Evolutionary conservation across 2,797 vertebrate genomes (phyloP).

Genomic region (Cyprinella venusta): DNA sequence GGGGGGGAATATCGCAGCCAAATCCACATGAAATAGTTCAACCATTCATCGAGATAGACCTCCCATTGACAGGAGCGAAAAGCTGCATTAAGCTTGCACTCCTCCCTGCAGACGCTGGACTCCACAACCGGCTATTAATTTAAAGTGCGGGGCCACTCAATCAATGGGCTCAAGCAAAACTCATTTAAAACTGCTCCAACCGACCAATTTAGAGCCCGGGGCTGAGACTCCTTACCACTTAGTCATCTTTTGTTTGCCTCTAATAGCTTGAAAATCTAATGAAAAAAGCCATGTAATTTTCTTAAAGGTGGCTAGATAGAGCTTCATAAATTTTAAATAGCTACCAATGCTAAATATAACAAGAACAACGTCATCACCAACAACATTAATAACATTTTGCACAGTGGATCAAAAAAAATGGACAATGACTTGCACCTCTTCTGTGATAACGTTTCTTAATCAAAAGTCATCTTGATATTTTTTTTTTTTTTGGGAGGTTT

Average conservation of each 20-base stretch:
- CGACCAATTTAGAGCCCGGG: conserved; percentile 52
- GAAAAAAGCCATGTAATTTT: conserved; percentile 9
- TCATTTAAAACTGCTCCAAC: conserved; percentile 64
- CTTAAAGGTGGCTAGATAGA: neutral
- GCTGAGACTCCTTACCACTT: conserved; percentile 51
- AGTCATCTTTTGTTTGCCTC: conserved; percentile 45
- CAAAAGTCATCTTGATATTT: neutral
- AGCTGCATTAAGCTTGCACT: conserved; percentile 72
- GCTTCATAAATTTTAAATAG: neutral
- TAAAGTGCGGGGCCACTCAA: conserved; percentile 66
- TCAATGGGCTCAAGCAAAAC: conserved; percentile 66
- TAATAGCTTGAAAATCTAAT: conserved; percentile 33
- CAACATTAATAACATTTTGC: neutral
- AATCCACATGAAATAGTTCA: conserved; percentile 89
- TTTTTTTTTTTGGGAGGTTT: neutral
- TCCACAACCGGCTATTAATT: conserved; percentile 66
- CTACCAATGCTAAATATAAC: neutral
- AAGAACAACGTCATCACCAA: neutral
- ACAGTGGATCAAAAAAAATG: neutral
- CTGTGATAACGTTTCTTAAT: neutral
- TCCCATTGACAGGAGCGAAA: conserved; percentile 82
- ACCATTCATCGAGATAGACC: conserved; percentile 86
- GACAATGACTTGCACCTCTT: neutral
- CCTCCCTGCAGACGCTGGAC: conserved; percentile 56
- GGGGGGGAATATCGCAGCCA: conserved; percentile 78